These are phyloP conservation scores for Drosophila quinaria DNA, from an alignment of 2,888 invertebrate genomes.

Conservation along the genomic window DNA sequence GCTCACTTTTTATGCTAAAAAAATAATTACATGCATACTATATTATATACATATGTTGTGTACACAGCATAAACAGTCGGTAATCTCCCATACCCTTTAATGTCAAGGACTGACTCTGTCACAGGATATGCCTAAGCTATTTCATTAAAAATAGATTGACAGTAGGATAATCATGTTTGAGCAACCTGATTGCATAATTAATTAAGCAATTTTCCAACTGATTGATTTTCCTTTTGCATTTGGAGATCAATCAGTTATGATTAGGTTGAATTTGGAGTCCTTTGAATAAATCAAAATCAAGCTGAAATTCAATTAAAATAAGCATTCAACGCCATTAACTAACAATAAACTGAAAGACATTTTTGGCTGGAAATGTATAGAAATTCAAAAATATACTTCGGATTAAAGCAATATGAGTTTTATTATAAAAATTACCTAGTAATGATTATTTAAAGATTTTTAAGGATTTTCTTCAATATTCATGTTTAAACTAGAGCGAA, in stretches of 20 bases:
- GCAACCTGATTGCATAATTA: conserved; percentile 21
- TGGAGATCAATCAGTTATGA: conserved; percentile 4
- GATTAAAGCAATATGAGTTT: too few relatives aligned
- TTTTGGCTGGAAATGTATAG: too few relatives aligned
- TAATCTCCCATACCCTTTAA: not conserved
- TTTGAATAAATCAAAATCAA: not conserved
- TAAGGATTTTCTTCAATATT: too few relatives aligned
- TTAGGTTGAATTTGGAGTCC: not conserved
- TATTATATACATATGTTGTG: conserved; percentile 2
- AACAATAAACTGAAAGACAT: too few relatives aligned
- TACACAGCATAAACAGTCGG: not conserved
- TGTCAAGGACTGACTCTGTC: conserved; percentile 1
- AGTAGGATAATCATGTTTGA: conserved; percentile 22
- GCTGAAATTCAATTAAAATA: too few relatives aligned
- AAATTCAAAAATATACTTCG: too few relatives aligned
- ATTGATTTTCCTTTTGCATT: conserved; percentile 13
- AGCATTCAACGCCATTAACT: too few relatives aligned
- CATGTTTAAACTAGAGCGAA: too few relatives aligned
- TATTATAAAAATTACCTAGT: too few relatives aligned
- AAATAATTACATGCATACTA: not conserved
- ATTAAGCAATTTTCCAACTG: conserved; percentile 5
- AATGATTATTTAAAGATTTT: too few relatives aligned
- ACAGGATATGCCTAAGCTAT: conserved; percentile 2
- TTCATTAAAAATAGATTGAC: conserved; percentile 31
- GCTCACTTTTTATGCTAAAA: too few relatives aligned